phyloP scores from a whole-genome alignment of 2,888 invertebrate genomes.

The Volucella zonaria region DNA sequence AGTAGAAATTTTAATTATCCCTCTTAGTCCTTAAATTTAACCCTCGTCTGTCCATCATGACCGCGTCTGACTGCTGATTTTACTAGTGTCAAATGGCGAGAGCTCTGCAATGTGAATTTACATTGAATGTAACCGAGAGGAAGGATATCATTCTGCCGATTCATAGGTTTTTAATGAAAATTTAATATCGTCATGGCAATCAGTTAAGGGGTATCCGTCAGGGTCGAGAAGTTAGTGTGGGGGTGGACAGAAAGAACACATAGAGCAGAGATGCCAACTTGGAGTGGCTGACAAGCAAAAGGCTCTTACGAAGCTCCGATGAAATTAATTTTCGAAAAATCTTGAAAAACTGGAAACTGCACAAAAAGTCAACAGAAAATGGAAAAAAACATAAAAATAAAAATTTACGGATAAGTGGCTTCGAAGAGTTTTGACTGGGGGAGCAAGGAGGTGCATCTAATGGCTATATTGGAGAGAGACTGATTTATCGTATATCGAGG shows the following conservation, averaged over 20 bases:
- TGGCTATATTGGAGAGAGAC: too few relatives aligned
- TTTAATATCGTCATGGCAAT: conserved; percentile 46
- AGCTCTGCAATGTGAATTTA: conserved; percentile 44
- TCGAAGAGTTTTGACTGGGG: too few relatives aligned
- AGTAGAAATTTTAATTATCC: conserved; percentile 64
- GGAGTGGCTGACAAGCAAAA: neutral
- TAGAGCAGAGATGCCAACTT: neutral
- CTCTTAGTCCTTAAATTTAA: conserved; percentile 19
- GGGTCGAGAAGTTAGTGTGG: neutral
- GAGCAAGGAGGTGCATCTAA: too few relatives aligned
- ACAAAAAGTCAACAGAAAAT: neutral
- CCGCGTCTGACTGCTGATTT: neutral
- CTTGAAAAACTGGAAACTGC: too few relatives aligned
- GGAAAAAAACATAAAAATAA: too few relatives aligned
- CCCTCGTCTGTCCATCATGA: conserved; percentile 15
- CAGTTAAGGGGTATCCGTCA: conserved; percentile 43
- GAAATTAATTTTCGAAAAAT: neutral
- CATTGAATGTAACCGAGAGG: conserved; percentile 37
- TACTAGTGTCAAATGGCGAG: conserved; percentile 12
- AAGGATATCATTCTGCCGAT: conserved; percentile 54
- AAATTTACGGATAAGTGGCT: too few relatives aligned
- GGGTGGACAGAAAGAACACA: neutral
- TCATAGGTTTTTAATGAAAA: conserved; percentile 61
- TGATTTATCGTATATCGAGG: too few relatives aligned
- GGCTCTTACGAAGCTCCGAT: neutral